Base-by-base conservation (phyloP, 2,113 vertebrate species). In the Coracopsis vasa region DNA sequence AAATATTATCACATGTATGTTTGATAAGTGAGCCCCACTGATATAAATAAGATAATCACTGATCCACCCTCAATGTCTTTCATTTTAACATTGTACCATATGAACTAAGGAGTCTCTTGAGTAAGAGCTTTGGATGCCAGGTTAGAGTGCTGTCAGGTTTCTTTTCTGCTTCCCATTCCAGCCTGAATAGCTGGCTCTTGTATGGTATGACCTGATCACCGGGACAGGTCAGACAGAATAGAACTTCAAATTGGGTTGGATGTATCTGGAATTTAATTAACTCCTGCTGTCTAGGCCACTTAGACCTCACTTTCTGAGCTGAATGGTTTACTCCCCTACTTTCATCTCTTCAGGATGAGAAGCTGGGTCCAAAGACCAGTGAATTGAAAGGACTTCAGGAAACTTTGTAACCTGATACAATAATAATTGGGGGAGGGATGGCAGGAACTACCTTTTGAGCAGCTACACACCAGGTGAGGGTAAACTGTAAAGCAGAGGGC, bases 221-320 rank as follows among this genome's bases (percentile, higher is more conserved):
- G 88, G 94, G 80, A 82, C 85, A 94, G 95, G 95, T 94, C 95
- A 96, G 84, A 53, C 62, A 90, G 88, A 85, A 95, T 2, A 96
- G 88, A 94, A 89, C 93, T 96, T 97, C 81, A 97, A 96, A 96
- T 94, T 94, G 81, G 75, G 67, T 78, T 96, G 86, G 91, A 87
- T 90, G 80, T 82, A 62, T 82, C 92, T 84, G 69, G 86, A 62
- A 94, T 96, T 97, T 94, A 94, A 95, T 94, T 94, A 92, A 95
- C 83, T 95, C 92, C 91, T 89, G 94, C 92, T 90, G 87, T 77
- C 90, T 67, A 90, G 96, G 69, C 90, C 83, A 77, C 80, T 90
- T 86, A 86, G 53, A 65, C 91, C 45, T 91, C 70, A 70, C 77
- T 64, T 94, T 88, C 56, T 66, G 72, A 94, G 50, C 48, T 86